Percentiles rank a stretch among this genome's conserved stretches.
These are phyloP conservation scores for Seladonia tumulorum DNA, from an alignment of 2,888 invertebrate species.

Conservation along the genomic window DNA sequence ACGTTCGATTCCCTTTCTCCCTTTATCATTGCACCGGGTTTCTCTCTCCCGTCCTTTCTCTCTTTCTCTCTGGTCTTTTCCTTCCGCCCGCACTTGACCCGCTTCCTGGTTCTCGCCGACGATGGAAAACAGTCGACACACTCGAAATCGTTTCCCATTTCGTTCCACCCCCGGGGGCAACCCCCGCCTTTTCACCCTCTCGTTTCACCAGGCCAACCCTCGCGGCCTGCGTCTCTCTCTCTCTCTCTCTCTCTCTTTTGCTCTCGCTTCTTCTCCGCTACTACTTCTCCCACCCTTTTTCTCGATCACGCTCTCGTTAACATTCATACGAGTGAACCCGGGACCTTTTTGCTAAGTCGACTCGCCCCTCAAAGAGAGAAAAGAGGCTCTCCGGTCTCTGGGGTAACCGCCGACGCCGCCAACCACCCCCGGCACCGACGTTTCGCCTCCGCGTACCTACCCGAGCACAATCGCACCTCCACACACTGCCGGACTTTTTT, in stretches of 20 bases:
- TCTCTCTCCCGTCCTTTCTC: background rate
- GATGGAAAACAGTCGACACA: slow-evolving; percentile 57
- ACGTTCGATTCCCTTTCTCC: slow-evolving; percentile 26
- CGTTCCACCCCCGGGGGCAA: slow-evolving; percentile 8
- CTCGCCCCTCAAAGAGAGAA: slow-evolving; percentile 64
- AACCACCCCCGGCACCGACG: slow-evolving; percentile 8
- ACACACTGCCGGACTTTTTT: slow-evolving; percentile 31
- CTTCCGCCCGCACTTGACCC: slow-evolving; percentile 62
- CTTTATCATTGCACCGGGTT: slow-evolving; percentile 10
- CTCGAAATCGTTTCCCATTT: slow-evolving; percentile 64
- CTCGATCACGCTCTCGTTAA: slow-evolving; percentile 72
- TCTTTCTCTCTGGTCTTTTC: background rate
- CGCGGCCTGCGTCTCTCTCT: background rate
- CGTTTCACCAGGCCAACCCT: background rate
- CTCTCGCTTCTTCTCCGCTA: slow-evolving; percentile 13
- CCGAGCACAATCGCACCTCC: slow-evolving; percentile 53
- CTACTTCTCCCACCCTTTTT: slow-evolving; percentile 32
- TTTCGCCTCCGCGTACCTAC: slow-evolving; percentile 38
- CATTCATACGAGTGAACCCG: slow-evolving; percentile 68
- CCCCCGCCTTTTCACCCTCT: background rate
- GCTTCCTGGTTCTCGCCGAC: slow-evolving; percentile 54
- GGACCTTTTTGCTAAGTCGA: slow-evolving; percentile 69
- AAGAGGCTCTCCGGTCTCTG: slow-evolving; percentile 62
- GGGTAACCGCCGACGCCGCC: slow-evolving; percentile 50
- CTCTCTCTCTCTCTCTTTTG: slow-evolving; percentile 7